These are phyloP conservation scores for Onychomys torridus DNA, from an alignment of 2,797 vertebrate genomes.

Conservation along the genomic window DNA sequence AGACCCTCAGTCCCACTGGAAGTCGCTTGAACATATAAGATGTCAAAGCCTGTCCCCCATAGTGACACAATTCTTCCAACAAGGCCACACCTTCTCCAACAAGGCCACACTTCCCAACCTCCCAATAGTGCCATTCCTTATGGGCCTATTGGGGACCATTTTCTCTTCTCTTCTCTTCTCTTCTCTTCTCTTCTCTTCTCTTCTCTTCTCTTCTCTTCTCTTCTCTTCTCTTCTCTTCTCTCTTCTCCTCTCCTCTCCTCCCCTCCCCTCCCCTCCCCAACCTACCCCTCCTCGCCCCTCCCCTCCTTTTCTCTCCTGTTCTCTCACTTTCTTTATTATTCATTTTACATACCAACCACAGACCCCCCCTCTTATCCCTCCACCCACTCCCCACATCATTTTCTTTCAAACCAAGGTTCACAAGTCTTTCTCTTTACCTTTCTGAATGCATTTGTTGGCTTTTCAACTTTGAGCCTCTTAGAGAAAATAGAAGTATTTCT, in stretches of 20 bases:
- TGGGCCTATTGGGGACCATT: not conserved
- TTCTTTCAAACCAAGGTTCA: not conserved
- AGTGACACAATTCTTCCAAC: not conserved
- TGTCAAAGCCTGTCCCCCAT: not conserved
- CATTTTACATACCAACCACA: no score
- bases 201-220: no score
- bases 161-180: no score
- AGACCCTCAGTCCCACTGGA: not conserved
- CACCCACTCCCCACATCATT: not conserved
- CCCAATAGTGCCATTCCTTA: not conserved
- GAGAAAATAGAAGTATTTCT: not conserved
- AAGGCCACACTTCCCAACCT: not conserved
- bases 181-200: no score
- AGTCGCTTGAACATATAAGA: not conserved
- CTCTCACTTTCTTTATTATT: no score
- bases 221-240: no score
- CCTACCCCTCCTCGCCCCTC: no score
- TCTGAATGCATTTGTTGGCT: not conserved
- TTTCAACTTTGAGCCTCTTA: not conserved
- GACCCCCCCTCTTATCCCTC: no score
- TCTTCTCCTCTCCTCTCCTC: no score
- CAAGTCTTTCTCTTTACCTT: not conserved
- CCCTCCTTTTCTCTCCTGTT: no score
- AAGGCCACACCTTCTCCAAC: not conserved
- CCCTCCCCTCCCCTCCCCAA: fast-evolving